Evolutionary conservation across 2,888 invertebrate genomes (phyloP).

Genomic region (Diaperis boleti): DNA sequence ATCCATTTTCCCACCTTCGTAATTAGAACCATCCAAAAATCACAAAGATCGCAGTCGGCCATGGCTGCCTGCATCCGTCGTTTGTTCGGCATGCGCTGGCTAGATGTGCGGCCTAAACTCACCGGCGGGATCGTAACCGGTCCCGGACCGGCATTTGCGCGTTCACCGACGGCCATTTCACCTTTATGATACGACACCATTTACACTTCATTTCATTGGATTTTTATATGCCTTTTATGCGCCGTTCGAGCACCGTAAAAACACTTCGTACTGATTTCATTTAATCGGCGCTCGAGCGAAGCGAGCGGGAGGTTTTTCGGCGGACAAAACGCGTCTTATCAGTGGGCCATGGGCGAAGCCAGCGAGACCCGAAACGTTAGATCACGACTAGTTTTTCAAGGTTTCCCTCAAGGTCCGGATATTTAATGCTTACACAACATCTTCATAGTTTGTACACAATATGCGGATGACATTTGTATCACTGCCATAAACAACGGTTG

Average conservation of each 20-base stretch:
- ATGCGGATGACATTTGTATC: too few species aligned
- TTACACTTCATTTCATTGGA: constrained; percentile 65
- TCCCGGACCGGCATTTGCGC: constrained; percentile 63
- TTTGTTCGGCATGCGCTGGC: constrained; percentile 39
- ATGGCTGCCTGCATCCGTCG: constrained; percentile 19
- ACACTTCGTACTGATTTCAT: constrained; percentile 48
- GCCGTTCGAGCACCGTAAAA: constrained; percentile 56
- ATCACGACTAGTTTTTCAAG: too few species aligned
- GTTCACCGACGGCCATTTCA: constrained; percentile 64
- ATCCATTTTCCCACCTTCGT: too few species aligned
- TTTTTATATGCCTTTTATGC: constrained; percentile 61
- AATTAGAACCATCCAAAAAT: too few species aligned
- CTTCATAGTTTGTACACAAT: too few species aligned
- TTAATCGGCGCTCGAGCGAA: constrained; percentile 46
- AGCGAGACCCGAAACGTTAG: too few species aligned
- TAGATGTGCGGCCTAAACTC: constrained; percentile 38
- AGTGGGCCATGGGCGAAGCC: too few species aligned
- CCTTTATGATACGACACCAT: constrained; percentile 63
- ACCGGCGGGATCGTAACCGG: constrained; percentile 62
- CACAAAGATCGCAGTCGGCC: constrained; percentile 20
- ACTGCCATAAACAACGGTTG: too few species aligned
- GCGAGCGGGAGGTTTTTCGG: constrained; percentile 9
- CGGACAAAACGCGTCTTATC: too few species aligned
- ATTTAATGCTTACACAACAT: too few species aligned
- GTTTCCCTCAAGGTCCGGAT: too few species aligned